Evolutionary conservation across 2,888 invertebrate species (phyloP), one percentile per base, ranked within the genome.

Genomic region (Troides helena): DNA sequence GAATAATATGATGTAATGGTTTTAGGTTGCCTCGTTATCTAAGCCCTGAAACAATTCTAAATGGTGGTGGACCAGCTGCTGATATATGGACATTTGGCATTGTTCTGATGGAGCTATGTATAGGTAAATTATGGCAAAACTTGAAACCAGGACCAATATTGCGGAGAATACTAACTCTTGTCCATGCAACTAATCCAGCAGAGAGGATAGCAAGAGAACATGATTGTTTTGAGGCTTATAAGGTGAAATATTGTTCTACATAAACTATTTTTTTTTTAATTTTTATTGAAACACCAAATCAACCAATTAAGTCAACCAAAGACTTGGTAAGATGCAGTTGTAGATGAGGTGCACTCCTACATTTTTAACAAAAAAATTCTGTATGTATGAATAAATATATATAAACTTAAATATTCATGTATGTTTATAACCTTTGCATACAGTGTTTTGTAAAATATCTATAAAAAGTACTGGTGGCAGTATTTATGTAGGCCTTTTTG

Each of bases 71-170:
- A 64, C 94, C 95, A 0, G 96, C 97, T 85, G 95, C 96, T 23
- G 99, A 99, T 88, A 94, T 98, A 43, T 99, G 99, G 99, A 96
- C 98, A 1, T 90, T 98, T 71, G 99, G 98, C n/a, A 95, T 99
- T 71, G 95, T 99, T 71, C 85, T 99, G 50, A 92, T 97, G 0
- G 98, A 99, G 88, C 86, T 97, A 6, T 90, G 96, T 71, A 88
- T 98, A 58, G 94, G 95, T 72, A 92, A 94, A 71, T 87, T 98
- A 10, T 97, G 97, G 97, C 88, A 92, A 62, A 95, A 94, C 74
- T 86, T 96, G 12, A 97, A 97, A 84, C 93, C 97, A 36, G 95
- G 95, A 0, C 96, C 96, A 62, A 94, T 95, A 74, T 90, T 97
- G 30, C 92, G 96, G 65, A 96, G 96, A 85, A 94, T 97, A 76